phyloP scores from a whole-genome alignment of 2,888 invertebrate species.

The Dryocosmus kuriphilus region DNA sequence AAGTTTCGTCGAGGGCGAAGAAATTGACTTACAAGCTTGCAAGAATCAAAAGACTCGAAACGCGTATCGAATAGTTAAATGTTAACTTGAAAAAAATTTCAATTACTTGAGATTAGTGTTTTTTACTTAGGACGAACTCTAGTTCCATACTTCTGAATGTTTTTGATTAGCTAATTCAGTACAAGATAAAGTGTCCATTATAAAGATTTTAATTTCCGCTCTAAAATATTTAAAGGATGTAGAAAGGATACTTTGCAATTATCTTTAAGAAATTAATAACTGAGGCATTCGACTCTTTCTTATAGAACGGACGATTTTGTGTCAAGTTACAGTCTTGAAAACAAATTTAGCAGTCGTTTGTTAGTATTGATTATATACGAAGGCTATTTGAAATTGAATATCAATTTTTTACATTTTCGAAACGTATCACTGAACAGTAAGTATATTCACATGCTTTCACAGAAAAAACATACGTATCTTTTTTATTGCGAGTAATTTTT shows the following conservation, averaged over 20 bases:
- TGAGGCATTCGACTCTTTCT: background rate
- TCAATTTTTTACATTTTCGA: too few species aligned
- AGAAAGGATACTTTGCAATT: slow-evolving; percentile 8
- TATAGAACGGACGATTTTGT: too few species aligned
- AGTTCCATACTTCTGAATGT: slow-evolving; percentile 4
- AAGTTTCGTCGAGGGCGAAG: background rate
- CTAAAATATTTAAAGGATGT: background rate
- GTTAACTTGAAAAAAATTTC: slow-evolving; percentile 10
- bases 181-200: background rate
- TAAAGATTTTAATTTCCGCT: slow-evolving; percentile 1
- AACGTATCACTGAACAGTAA: too few species aligned
- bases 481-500: too few species aligned
- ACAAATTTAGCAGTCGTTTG: too few species aligned
- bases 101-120: slow-evolving; percentile 5
- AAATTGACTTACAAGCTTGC: background rate
- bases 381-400: too few species aligned
- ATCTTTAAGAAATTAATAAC: background rate
- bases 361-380: too few species aligned
- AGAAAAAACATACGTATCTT: too few species aligned
- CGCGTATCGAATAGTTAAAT: background rate
- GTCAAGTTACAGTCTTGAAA: too few species aligned
- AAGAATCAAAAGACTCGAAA: slow-evolving; percentile 19
- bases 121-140: background rate
- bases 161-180: slow-evolving; percentile 4
- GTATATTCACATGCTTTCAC: too few species aligned